These are phyloP conservation scores for Luffia ferchaultella DNA, from an alignment of 2,888 invertebrate species.

Conservation along the genomic window DNA sequence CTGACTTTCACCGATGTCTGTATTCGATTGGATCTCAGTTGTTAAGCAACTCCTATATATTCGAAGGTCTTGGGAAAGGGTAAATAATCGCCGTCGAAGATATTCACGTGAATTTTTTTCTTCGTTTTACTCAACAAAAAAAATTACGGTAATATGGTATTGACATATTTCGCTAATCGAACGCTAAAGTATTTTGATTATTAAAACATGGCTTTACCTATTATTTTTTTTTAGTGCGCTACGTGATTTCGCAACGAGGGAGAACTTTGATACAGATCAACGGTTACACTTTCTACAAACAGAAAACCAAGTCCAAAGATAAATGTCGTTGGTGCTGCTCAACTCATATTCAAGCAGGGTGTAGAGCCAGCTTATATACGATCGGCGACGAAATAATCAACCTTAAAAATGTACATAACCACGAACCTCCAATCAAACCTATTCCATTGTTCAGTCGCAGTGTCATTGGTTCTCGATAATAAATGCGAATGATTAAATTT, in stretches of 20 bases:
- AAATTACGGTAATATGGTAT: no score
- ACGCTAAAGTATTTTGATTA: no score
- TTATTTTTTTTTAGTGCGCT: not conserved
- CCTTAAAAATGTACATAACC: not conserved
- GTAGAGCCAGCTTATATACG: constrained; percentile 16
- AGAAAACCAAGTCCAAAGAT: constrained; percentile 9
- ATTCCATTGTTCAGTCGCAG: not conserved
- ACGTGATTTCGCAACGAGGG: constrained; percentile 12
- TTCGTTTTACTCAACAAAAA: no score
- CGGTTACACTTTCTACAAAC: constrained; percentile 24
- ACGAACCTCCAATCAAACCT: not conserved
- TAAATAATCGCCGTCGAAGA: no score
- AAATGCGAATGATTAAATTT: no score
- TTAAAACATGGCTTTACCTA: no score
- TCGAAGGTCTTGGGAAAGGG: no score
- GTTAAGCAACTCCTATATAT: no score
- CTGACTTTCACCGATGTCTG: no score
- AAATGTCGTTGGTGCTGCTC: constrained; percentile 17
- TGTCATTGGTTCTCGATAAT: not conserved
- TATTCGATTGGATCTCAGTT: no score
- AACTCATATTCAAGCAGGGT: constrained; percentile 10
- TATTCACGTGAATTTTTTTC: no score
- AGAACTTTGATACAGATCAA: constrained; percentile 20
- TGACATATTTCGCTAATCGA: no score
- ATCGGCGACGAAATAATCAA: constrained; percentile 10